These are phyloP conservation scores for Fratercula arctica DNA, from an alignment of 2,797 vertebrate species.

Conservation along the genomic window DNA sequence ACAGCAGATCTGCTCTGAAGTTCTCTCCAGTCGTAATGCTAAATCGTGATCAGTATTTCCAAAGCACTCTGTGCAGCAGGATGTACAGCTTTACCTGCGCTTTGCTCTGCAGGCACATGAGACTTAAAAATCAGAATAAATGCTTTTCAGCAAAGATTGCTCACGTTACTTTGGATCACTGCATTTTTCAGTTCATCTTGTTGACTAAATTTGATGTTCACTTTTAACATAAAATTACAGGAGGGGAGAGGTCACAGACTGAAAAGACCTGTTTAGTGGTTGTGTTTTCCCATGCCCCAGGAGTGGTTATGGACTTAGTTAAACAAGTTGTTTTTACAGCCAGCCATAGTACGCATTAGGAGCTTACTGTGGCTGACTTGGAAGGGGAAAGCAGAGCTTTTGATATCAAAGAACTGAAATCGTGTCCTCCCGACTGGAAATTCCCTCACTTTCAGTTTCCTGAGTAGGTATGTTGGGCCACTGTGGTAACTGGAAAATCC, in stretches of 20 bases:
- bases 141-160: not conserved
- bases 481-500: not conserved
- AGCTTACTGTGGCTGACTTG: not conserved
- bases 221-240: not conserved
- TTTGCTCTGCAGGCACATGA: not conserved
- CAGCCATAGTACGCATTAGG: not conserved
- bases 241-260: not conserved
- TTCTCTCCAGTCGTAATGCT: not conserved
- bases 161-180: not conserved
- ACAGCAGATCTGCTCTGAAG: not conserved
- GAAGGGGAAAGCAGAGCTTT: not conserved
- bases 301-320: not conserved
- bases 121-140: not conserved
- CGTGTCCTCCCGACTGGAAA: not conserved
- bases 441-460: not conserved
- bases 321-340: not conserved
- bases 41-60: not conserved
- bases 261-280: not conserved
- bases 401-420: not conserved
- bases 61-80: not conserved
- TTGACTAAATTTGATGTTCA: not conserved
- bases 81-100: not conserved
- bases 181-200: not conserved
- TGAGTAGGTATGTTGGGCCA: not conserved
- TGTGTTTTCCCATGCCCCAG: not conserved